Percentiles rank a stretch among this genome's conserved stretches.
phyloP scores from a whole-genome alignment of 2,113 vertebrate species.

The Chloroceryle aenea region DNA sequence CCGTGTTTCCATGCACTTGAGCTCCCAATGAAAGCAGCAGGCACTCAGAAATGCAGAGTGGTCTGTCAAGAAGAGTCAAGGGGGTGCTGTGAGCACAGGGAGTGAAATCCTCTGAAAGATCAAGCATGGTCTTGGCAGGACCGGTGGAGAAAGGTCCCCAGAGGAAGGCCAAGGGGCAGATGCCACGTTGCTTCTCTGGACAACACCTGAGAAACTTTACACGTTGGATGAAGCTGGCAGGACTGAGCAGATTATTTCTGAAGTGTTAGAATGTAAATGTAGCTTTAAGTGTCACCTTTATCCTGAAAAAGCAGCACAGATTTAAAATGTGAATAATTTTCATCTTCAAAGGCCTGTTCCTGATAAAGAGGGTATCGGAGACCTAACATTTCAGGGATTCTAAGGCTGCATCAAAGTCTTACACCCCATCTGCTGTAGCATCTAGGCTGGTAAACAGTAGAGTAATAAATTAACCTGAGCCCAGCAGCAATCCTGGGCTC shows the following conservation, averaged over 20 bases:
- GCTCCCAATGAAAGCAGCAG: slow-evolving; percentile 55
- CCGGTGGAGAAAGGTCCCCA: not conserved
- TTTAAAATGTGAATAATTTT: not conserved
- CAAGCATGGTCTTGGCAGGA: fast-evolving
- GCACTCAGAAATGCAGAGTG: slow-evolving; percentile 64
- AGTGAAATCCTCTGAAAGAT: not conserved
- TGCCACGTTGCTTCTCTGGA: not conserved
- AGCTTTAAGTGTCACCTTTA: not conserved
- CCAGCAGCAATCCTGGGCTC: not conserved
- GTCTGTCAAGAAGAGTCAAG: not conserved
- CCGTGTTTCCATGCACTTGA: not conserved
- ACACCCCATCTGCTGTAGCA: not conserved
- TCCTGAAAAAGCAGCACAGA: not conserved
- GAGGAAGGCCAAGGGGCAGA: not conserved
- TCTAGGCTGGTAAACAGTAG: not conserved
- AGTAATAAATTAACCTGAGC: not conserved
- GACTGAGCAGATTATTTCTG: not conserved
- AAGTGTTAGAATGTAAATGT: not conserved
- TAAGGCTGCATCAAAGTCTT: not conserved
- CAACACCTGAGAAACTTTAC: not conserved
- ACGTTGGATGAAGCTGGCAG: not conserved
- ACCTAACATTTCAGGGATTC: not conserved
- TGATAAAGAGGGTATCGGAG: not conserved
- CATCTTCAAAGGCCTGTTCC: not conserved
- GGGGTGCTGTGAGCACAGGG: not conserved